Conservation (phyloP, 1,140 invertebrate genomes). For the Chironomus tepperi region DNA sequence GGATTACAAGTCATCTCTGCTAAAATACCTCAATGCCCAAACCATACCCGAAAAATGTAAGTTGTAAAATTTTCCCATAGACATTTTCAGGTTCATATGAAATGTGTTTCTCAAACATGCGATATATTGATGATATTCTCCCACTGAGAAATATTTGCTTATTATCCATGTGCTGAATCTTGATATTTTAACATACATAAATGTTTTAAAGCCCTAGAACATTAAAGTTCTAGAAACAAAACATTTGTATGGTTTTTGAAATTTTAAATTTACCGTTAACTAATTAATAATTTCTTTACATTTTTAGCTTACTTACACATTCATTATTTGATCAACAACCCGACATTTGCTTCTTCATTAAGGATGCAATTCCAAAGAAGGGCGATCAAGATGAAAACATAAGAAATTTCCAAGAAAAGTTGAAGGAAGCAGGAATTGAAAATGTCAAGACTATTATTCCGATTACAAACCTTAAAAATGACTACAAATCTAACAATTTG, state of each 20-base stretch:
- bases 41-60: not conserved
- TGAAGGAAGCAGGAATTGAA: not conserved
- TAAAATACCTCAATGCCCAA: not conserved
- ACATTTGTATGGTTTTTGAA: not conserved
- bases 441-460: not conserved
- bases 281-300: not conserved
- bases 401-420: not conserved
- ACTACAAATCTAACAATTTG: not conserved
- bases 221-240: too few species aligned
- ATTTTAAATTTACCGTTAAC: not conserved
- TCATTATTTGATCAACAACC: not conserved
- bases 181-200: too few species aligned
- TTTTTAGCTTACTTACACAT: not conserved
- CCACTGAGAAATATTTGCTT: too few species aligned
- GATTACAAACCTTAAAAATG: not conserved
- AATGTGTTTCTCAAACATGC: too few species aligned
- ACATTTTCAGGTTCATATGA: too few species aligned
- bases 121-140: too few species aligned
- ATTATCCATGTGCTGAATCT: too few species aligned
- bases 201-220: too few species aligned
- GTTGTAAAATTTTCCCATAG: not conserved
- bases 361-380: not conserved
- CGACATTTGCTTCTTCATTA: conserved; percentile 3
- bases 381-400: not conserved
- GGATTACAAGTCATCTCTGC: not conserved